Conservation (phyloP, 2,113 vertebrate genomes). For the Paraplagusia blochii region DNA sequence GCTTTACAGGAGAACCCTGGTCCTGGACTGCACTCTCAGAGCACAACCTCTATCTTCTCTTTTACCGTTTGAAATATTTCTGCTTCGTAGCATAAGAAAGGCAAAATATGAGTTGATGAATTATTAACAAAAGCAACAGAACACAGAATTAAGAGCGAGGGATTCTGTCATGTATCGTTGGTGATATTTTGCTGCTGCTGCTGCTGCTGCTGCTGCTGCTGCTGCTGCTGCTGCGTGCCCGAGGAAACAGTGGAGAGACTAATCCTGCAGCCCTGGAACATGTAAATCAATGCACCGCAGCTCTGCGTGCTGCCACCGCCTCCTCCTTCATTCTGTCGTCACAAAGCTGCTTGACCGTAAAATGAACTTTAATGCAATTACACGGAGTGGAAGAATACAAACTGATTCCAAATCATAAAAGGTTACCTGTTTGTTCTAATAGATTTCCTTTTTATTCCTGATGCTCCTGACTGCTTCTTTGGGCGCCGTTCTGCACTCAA, state of each 20-base stretch:
- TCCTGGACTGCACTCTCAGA: too few species aligned
- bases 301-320: constrained; percentile 13
- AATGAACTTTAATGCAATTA: constrained; percentile 63
- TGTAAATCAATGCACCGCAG: constrained; percentile 48
- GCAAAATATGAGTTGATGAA: too few species aligned
- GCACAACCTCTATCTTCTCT: too few species aligned
- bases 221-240: constrained; percentile 32
- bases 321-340: constrained; percentile 40
- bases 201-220: constrained; percentile 31
- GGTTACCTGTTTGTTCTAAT: constrained; percentile 49
- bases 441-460: constrained; percentile 37
- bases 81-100: too few species aligned
- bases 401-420: constrained; percentile 52
- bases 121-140: constrained; percentile 45
- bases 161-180: constrained; percentile 7
- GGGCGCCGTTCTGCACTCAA: background rate
- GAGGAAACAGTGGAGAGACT: constrained; percentile 37
- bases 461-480: constrained; percentile 19
- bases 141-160: constrained; percentile 22
- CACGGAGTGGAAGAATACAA: constrained; percentile 59
- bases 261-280: constrained; percentile 49
- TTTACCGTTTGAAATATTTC: too few species aligned
- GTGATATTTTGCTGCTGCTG: constrained; percentile 40
- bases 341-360: constrained; percentile 52
- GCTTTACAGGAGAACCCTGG: too few species aligned